phyloP scores from a whole-genome alignment of 2,888 invertebrate genomes.

The Liposcelis brunnea region DNA sequence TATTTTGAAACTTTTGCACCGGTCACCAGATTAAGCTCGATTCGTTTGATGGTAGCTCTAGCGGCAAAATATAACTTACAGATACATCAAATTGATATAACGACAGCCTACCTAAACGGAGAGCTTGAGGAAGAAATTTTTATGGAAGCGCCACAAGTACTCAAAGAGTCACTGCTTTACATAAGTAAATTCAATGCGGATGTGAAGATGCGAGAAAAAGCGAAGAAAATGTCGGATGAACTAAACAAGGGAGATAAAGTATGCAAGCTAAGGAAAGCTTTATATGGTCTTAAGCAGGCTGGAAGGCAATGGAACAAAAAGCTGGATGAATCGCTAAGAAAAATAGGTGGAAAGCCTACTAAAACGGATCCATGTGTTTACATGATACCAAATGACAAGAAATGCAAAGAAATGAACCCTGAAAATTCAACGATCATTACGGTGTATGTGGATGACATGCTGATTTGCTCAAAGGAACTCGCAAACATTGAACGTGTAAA shows the following conservation, averaged over 20 bases:
- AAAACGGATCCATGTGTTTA: constrained; percentile 9
- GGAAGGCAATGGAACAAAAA: not conserved
- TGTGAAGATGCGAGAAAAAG: no score
- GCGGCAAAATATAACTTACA: constrained; percentile 1
- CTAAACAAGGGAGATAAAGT: not conserved
- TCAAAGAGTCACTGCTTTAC: no score
- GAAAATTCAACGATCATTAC: constrained; percentile 7
- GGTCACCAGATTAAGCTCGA: no score
- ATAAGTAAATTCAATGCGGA: no score
- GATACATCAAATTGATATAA: constrained; percentile 7
- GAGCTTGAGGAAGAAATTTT: constrained; percentile 3
- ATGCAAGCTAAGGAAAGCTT: constrained; percentile 7
- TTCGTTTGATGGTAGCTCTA: constrained; percentile 6
- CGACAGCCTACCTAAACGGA: constrained; percentile 8
- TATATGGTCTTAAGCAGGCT: constrained; percentile 8
- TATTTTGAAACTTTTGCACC: no score
- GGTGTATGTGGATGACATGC: constrained; percentile 11
- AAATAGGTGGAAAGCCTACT: not conserved
- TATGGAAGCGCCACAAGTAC: constrained; percentile 7
- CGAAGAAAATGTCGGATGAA: no score
- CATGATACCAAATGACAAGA: no score
- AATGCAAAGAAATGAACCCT: no score
- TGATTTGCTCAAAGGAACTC: no score
- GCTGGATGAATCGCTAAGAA: not conserved
- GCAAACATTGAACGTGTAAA: no score